phyloP scores from a whole-genome alignment of 53 echinoderm and acorn worm species.

The Astropecten irregularis region DNA sequence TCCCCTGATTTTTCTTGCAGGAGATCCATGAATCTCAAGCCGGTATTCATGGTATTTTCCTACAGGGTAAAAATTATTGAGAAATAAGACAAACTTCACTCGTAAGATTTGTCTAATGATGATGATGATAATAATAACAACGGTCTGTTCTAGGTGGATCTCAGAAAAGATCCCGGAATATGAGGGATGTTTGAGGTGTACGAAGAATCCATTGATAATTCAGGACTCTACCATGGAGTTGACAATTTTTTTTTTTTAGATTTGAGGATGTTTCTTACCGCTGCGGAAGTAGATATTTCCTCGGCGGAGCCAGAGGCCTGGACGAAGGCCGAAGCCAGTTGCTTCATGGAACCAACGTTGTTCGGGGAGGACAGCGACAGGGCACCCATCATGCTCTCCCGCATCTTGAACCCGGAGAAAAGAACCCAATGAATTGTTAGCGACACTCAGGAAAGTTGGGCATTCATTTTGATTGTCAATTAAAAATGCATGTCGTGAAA shows the following conservation, averaged over 20 bases:
- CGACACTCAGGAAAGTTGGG: background rate
- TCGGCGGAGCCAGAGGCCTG: constrained; percentile 55
- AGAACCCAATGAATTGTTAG: background rate
- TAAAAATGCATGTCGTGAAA: too few species aligned
- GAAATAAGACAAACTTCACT: background rate
- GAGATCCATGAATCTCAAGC: constrained; percentile 66
- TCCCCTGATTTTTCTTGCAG: constrained; percentile 72
- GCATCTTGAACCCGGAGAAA: constrained; percentile 61
- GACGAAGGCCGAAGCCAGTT: constrained; percentile 79
- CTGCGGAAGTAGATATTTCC: constrained; percentile 71
- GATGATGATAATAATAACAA: too few species aligned
- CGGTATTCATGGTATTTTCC: constrained; percentile 60
- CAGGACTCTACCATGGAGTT: too few species aligned
- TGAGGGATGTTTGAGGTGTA: too few species aligned
- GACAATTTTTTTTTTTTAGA: too few species aligned
- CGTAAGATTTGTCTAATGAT: too few species aligned
- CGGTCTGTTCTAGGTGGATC: too few species aligned
- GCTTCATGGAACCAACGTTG: constrained; percentile 85
- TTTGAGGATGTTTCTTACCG: too few species aligned
- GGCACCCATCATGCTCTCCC: constrained; percentile 76
- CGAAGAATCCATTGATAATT: too few species aligned
- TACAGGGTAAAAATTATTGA: background rate
- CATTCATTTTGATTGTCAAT: background rate
- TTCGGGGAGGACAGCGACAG: constrained; percentile 73
- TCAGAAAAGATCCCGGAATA: too few species aligned